These are phyloP conservation scores for Hormaphis cornu DNA, from an alignment of 1,140 invertebrate genomes.

Conservation along the genomic window DNA sequence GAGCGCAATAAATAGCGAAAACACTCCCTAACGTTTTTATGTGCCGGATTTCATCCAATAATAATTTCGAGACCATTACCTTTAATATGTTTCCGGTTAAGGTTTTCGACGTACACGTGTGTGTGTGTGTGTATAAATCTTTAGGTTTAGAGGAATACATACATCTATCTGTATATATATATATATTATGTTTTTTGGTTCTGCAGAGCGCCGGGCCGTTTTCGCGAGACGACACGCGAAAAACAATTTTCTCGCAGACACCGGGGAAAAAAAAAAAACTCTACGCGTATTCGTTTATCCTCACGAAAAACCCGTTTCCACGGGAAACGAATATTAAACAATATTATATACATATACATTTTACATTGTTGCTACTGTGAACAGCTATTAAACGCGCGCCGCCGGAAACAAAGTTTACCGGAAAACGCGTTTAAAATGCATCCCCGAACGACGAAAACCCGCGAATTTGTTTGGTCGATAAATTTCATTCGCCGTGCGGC, in stretches of 20 bases:
- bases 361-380: no score
- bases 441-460: no score
- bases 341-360: no score
- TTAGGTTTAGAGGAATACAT: no score
- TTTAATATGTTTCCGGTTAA: slow-evolving; percentile 32
- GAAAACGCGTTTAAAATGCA: no score
- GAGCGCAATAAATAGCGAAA: slow-evolving; percentile 29
- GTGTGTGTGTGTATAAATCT: no score
- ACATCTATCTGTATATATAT: no score
- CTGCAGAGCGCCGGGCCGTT: neutral
- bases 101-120: slow-evolving; percentile 22
- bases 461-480: no score
- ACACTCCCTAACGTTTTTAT: slow-evolving; percentile 31
- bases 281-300: neutral
- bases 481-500: no score
- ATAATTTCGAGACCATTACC: slow-evolving; percentile 32
- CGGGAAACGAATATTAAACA: neutral
- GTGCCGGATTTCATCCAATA: slow-evolving; percentile 32
- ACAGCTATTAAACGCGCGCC: no score
- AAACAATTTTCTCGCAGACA: slow-evolving; percentile 1
- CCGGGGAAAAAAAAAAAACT: neutral
- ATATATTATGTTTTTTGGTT: neutral
- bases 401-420: no score
- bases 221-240: neutral
- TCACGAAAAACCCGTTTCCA: neutral